Base-by-base conservation (phyloP, 1,140 invertebrate species). In the Drosophila lini region DNA sequence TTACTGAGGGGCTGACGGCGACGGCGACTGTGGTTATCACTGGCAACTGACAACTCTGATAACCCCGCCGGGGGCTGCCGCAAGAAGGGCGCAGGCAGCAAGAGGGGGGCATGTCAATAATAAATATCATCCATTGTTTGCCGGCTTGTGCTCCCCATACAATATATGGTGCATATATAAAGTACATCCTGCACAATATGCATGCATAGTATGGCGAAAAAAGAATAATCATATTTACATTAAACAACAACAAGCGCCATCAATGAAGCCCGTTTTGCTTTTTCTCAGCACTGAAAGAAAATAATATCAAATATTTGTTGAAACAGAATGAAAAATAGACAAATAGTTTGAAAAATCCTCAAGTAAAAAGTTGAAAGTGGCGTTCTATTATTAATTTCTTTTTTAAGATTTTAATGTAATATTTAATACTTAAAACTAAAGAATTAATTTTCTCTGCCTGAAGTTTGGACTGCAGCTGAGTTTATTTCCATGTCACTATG, bases 121-220 rank as follows among this genome's bases (percentile, higher is more conserved):
- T 88, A 88, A 88, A 88, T 88, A 88, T 83, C 84, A 89, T 59
- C 80, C 83, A 88, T 86, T 86, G 83, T 88, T 86, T 88, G 76
- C 80, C 63, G 19, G 44, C 40, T 62, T 50, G 55, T 42, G 42
- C 28, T 42, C 70, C 44, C 74, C 40, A 32, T 68, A 48, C 63
- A 62, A 81, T 62, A 63, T 61, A 40, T 28, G 45, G 19, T 53
- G 55, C n/a, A 53, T 53, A 70, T 32, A 31, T 40, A n/a, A 15
- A 15, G 48, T 19, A 52, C 31, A 52, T 16, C 15, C 15, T 31
- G 44, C 15, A 19, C 52, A 71, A 68, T 68, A 41, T 59, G 44
- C 45, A 55, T 59, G 19, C 38, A 57, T 62, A 60, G 70, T 57
- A 68, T 57, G 31, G 41, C 25, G 41, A 62, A 76, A 77, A 85